These are phyloP conservation scores for Pyralis farinalis DNA, from an alignment of 2,888 invertebrate genomes.

Conservation along the genomic window DNA sequence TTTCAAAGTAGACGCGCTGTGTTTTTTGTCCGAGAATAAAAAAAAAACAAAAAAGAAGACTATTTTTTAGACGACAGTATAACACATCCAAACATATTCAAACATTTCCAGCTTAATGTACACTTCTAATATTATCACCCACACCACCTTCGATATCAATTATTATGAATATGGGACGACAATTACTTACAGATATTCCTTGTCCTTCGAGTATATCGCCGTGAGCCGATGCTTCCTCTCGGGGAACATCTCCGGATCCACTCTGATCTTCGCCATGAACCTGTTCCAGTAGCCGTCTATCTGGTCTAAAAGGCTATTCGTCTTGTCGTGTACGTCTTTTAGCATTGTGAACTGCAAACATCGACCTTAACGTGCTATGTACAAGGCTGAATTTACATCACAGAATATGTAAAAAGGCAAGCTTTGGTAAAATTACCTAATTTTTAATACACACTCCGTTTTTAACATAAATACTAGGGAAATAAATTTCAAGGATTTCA, in stretches of 20 bases:
- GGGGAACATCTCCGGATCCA: slow-evolving; percentile 88
- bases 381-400: background rate
- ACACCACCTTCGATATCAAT: too few species aligned
- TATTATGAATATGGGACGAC: background rate
- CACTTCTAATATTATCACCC: too few species aligned
- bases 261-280: slow-evolving; percentile 80
- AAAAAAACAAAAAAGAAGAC: too few species aligned
- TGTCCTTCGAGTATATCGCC: slow-evolving; percentile 93
- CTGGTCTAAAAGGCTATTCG: slow-evolving; percentile 79
- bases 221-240: slow-evolving; percentile 90
- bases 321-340: slow-evolving; percentile 82
- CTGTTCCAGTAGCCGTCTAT: slow-evolving; percentile 80
- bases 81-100: too few species aligned
- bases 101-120: too few species aligned
- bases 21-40: too few species aligned
- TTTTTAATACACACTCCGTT: too few species aligned
- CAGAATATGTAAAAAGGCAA: background rate
- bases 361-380: slow-evolving; percentile 2
- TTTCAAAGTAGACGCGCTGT: too few species aligned
- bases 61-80: too few species aligned
- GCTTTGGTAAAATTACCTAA: too few species aligned
- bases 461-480: too few species aligned
- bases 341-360: slow-evolving; percentile 81
- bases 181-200: slow-evolving; percentile 92
- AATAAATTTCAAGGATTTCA: too few species aligned